A percentile compares a stretch with the other conserved stretches of the same genome.
Evolutionary conservation across 2,113 vertebrate species (phyloP).

Genomic region (Kryptolebias marmoratus): DNA sequence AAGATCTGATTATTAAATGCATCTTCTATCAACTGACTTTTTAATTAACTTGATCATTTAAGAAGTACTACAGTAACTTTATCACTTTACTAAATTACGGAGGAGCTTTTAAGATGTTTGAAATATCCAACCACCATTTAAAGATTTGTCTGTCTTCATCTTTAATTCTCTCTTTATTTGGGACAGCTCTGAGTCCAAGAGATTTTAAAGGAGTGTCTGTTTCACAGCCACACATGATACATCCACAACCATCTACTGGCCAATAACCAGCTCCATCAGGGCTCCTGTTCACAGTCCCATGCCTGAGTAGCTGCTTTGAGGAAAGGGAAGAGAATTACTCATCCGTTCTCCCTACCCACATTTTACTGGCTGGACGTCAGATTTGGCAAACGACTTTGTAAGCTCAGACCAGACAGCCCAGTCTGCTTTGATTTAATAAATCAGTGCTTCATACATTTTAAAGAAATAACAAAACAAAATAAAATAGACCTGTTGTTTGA

Average conservation of each 20-base stretch:
- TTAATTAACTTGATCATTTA: not conserved
- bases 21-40: too few species aligned
- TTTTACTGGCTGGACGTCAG: not conserved
- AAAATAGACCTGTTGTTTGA: not conserved
- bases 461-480: not conserved
- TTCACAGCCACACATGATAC: constrained; percentile 4
- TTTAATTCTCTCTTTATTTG: not conserved
- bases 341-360: constrained; percentile 4
- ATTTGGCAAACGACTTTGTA: not conserved
- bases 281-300: not conserved
- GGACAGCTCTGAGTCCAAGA: not conserved
- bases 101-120: not conserved
- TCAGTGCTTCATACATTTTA: not conserved
- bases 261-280: constrained; percentile 4
- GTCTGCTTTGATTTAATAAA: constrained; percentile 17
- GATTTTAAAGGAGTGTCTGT: constrained; percentile 6
- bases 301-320: constrained; percentile 5
- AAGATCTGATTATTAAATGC: not conserved
- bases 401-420: not conserved
- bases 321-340: constrained; percentile 4
- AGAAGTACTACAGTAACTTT: not conserved
- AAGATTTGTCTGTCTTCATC: not conserved
- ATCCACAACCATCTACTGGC: constrained; percentile 7
- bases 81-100: too few species aligned
- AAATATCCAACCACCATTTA: not conserved